phyloP scores from a whole-genome alignment of 1,140 invertebrate species.

The Drosophila takahashii region DNA sequence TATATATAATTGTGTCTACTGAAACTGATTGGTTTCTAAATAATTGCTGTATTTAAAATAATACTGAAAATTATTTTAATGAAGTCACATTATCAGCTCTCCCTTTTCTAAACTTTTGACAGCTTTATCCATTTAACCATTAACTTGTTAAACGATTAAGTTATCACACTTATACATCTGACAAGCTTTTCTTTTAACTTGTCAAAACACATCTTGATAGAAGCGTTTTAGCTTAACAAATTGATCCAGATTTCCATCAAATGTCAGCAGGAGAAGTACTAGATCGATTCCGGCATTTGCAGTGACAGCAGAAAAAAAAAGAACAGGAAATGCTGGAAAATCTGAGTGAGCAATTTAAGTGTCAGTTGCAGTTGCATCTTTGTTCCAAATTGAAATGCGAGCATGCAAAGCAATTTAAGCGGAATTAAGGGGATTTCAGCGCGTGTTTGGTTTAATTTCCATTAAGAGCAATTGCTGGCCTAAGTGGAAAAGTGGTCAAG shows the following conservation, averaged over 20 bases:
- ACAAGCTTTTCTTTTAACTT: conserved; percentile 13
- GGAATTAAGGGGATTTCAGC: conserved; percentile 1
- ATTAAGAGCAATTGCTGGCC: conserved; percentile 55
- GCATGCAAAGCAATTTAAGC: conserved; percentile 56
- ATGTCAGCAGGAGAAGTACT: conserved; percentile 5
- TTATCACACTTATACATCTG: conserved; percentile 10
- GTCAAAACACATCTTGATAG: conserved; percentile 24
- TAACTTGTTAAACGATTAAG: conserved; percentile 14
- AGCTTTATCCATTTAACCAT: not conserved
- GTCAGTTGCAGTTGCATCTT: conserved; percentile 34
- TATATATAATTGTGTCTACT: not conserved
- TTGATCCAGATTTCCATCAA: conserved; percentile 18
- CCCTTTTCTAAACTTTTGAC: not conserved
- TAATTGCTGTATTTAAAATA: not conserved
- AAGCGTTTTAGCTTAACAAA: conserved; percentile 17
- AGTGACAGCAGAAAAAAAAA: conserved; percentile 10
- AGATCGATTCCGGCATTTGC: conserved; percentile 18
- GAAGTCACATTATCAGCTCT: not conserved
- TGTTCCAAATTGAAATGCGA: conserved; percentile 48
- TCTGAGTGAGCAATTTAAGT: conserved; percentile 55
- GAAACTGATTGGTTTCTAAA: not conserved
- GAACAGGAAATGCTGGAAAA: conserved; percentile 47
- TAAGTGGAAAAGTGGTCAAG: conserved; percentile 41
- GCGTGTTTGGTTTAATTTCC: conserved; percentile 27
- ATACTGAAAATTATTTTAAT: not conserved